phyloP scores from a whole-genome alignment of 1,140 invertebrate genomes.

The Drosophila bipectinata region DNA sequence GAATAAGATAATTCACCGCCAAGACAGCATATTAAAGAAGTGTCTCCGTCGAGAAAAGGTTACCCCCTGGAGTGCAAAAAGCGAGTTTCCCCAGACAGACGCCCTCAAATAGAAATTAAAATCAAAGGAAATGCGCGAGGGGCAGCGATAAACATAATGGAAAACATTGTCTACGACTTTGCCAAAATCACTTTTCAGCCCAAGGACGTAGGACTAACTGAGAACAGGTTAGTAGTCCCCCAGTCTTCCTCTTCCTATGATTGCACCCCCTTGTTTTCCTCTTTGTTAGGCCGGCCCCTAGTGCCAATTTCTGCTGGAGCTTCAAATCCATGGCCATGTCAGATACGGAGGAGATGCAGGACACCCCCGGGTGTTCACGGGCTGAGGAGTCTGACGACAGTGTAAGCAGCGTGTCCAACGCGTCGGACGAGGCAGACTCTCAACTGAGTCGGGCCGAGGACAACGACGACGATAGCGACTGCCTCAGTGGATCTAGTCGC shows the following conservation, averaged over 20 bases:
- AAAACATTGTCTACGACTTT: constrained; percentile 71
- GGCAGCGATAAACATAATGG: constrained; percentile 52
- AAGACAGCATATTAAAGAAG: background rate
- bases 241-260: background rate
- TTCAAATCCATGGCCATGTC: constrained; percentile 49
- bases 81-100: constrained; percentile 18
- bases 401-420: constrained; percentile 44
- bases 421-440: constrained; percentile 58
- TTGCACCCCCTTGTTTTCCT: background rate
- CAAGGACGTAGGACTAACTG: constrained; percentile 52
- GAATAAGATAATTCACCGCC: background rate
- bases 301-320: constrained; percentile 40
- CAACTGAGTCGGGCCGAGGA: constrained; percentile 50
- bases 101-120: constrained; percentile 1
- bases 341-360: constrained; percentile 53
- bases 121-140: constrained; percentile 16
- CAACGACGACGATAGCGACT: constrained; percentile 58
- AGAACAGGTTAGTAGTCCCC: constrained; percentile 46
- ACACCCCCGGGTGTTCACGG: background rate
- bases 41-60: background rate
- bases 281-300: constrained; percentile 19
- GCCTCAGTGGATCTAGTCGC: constrained; percentile 32
- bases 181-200: constrained; percentile 66
- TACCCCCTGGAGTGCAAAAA: constrained; percentile 8
- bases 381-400: constrained; percentile 1